Conservation (phyloP, 1,140 invertebrate species). For the Euwallacea similis region DNA sequence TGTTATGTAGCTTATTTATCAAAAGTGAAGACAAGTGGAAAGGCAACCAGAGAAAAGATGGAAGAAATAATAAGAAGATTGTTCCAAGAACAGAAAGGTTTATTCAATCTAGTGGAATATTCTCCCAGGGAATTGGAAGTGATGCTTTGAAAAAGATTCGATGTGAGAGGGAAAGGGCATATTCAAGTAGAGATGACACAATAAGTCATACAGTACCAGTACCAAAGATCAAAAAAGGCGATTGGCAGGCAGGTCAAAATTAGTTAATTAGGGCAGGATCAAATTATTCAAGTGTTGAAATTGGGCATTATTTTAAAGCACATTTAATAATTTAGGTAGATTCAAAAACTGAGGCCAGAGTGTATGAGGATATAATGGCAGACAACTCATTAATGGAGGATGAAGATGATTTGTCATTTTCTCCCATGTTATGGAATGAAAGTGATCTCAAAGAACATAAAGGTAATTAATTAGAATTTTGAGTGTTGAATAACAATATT, state of each 20-base stretch:
- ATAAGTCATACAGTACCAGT: constrained; percentile 29
- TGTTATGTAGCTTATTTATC: constrained; percentile 24
- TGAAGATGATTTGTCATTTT: constrained; percentile 41
- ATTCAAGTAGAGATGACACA: constrained; percentile 28
- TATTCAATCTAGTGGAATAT: constrained; percentile 45
- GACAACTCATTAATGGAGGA: constrained; percentile 30
- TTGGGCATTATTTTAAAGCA: too few relatives aligned
- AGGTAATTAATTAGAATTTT: constrained; percentile 25
- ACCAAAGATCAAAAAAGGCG: constrained; percentile 42
- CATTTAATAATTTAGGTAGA: constrained; percentile 24
- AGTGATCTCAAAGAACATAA: constrained; percentile 26
- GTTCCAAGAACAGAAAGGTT: constrained; percentile 26
- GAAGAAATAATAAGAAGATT: constrained; percentile 32
- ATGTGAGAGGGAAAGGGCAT: constrained; percentile 32
- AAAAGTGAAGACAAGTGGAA: constrained; percentile 34
- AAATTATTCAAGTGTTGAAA: too few relatives aligned
- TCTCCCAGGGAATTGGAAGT: constrained; percentile 44
- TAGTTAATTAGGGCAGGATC: too few relatives aligned
- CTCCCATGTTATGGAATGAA: constrained; percentile 35
- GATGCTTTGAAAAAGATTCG: constrained; percentile 14
- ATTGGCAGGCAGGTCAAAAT: constrained; percentile 33
- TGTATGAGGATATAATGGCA: constrained; percentile 38
- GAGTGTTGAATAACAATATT: background rate
- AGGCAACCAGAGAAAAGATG: constrained; percentile 29
- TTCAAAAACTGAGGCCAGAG: constrained; percentile 39